These are phyloP conservation scores for Microchirus variegatus DNA, from an alignment of 2,797 vertebrate species.

Conservation along the genomic window DNA sequence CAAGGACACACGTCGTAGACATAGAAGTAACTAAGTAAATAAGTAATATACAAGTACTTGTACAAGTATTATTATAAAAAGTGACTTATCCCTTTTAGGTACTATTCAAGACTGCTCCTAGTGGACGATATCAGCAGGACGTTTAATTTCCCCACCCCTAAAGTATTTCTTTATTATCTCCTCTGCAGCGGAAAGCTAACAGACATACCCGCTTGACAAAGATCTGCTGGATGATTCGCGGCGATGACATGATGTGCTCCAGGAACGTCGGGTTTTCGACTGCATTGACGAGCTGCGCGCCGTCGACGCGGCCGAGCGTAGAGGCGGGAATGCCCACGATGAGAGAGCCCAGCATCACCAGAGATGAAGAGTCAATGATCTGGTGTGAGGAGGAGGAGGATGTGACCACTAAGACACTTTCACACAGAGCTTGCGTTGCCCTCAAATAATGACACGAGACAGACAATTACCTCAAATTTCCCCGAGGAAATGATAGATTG, in stretches of 20 bases:
- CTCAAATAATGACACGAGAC: no score
- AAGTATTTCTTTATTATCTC: no score
- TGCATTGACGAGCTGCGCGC: conserved; percentile 38
- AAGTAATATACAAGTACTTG: no score
- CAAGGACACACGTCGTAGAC: no score
- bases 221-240: conserved; percentile 51
- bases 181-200: not conserved
- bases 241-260: conserved; percentile 33
- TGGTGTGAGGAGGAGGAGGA: conserved; percentile 29
- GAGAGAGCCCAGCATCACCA: conserved; percentile 70
- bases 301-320: conserved; percentile 17
- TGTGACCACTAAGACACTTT: not conserved
- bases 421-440: no score
- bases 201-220: conserved; percentile 71
- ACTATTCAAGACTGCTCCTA: no score
- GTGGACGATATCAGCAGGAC: no score
- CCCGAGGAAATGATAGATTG: conserved; percentile 46
- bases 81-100: no score
- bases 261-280: conserved; percentile 49
- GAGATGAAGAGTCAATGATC: conserved; percentile 27
- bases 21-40: no score
- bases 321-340: conserved; percentile 62
- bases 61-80: no score
- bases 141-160: no score
- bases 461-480: conserved; percentile 55